Evolutionary conservation across 37 sponge, comb jelly and placozoan genomes (phyloP).

Genomic region (Agelas oroides): DNA sequence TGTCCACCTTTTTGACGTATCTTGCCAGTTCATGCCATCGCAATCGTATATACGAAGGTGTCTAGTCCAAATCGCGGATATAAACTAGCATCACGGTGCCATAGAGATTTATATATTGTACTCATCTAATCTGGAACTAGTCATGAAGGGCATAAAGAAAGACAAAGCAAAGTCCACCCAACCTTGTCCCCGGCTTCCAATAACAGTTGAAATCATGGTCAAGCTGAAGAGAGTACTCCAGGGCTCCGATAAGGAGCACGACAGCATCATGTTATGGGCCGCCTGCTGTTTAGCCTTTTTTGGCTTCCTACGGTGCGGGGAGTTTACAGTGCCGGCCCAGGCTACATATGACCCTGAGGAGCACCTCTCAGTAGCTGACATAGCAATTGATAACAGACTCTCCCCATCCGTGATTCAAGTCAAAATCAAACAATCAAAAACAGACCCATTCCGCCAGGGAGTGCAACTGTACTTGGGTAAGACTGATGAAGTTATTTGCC

Average conservation of each 20-base stretch:
- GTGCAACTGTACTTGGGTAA: too few species aligned
- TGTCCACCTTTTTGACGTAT: too few species aligned
- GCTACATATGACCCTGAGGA: not conserved
- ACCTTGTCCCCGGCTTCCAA: conserved; percentile 7
- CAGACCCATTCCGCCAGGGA: too few species aligned
- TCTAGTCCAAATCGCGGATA: too few species aligned
- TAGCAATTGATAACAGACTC: not conserved
- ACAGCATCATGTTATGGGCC: conserved; percentile 13
- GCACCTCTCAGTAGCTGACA: conserved; percentile 12
- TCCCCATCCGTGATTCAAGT: not conserved
- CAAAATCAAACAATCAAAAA: too few species aligned
- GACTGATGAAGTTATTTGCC: too few species aligned
- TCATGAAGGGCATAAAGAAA: conserved; percentile 10
- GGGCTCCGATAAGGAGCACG: not conserved
- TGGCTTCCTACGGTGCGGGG: conserved; percentile 23
- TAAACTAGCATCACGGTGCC: too few species aligned
- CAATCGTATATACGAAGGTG: too few species aligned
- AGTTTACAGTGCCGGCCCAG: not conserved
- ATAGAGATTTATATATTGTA: too few species aligned
- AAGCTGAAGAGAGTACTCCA: too few species aligned
- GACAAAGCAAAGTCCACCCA: not conserved
- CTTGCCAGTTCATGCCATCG: too few species aligned
- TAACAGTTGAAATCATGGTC: conserved; percentile 14
- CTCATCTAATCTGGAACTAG: not conserved
- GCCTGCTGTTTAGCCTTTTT: conserved; percentile 23